Percentiles rank a stretch among this genome's conserved stretches.
Evolutionary conservation across 2,888 invertebrate species (phyloP).

Genomic region (Lissonota sp.): DNA sequence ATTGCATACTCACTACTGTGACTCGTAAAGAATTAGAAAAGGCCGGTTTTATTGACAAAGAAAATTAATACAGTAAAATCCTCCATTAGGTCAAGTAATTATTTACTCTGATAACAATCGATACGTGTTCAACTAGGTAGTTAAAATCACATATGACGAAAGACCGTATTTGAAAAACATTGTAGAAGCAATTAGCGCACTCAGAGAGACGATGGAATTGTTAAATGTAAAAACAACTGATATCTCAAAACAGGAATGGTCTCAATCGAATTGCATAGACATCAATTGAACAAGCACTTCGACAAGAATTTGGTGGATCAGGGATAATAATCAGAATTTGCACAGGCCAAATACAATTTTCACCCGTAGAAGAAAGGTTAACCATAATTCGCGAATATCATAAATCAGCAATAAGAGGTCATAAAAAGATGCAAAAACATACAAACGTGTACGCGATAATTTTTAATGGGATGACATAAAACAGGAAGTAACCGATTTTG

Average conservation of each 20-base stretch:
- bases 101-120: not conserved
- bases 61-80: not conserved
- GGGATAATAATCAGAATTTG: not conserved
- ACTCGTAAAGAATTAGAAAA: no score
- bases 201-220: not conserved
- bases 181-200: not conserved
- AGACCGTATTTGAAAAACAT: conserved; percentile 1
- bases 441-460: conserved; percentile 46
- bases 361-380: not conserved
- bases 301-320: no score
- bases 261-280: no score
- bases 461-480: conserved; percentile 63
- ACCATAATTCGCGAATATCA: conserved; percentile 43
- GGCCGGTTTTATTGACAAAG: no score
- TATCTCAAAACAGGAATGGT: no score
- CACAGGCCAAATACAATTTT: not conserved
- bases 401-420: conserved; percentile 52
- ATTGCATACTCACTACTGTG: not conserved
- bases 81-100: not conserved
- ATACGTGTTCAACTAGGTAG: not conserved
- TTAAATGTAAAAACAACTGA: no score
- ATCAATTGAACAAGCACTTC: no score
- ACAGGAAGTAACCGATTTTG: conserved; percentile 50
- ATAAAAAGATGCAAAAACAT: conserved; percentile 49
- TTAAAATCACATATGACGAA: not conserved